Percentiles rank a stretch among this genome's conserved stretches.
Conservation (phyloP, 2,797 vertebrate species). For the Hydrocynus forskahlii region DNA sequence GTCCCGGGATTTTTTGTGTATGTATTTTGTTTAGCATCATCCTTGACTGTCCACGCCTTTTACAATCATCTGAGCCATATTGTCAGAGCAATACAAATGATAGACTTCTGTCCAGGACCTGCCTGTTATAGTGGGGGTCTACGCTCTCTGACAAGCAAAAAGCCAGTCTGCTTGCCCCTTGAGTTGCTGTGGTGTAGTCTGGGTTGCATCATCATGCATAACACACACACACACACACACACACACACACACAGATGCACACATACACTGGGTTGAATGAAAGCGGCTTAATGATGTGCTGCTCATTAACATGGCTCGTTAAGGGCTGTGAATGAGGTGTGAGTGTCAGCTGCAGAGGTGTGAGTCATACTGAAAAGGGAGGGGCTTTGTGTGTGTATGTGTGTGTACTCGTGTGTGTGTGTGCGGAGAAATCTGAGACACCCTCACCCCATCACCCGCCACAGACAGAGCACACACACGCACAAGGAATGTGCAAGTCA, state of each 20-base stretch:
- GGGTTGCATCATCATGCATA: conserved; percentile 53
- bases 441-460: conserved; percentile 34
- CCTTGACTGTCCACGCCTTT: conserved; percentile 8
- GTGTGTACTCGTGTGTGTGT: not conserved
- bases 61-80: conserved; percentile 22
- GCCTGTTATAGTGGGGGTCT: conserved; percentile 15
- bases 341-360: conserved; percentile 74
- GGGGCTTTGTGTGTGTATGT: conserved; percentile 46
- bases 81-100: conserved; percentile 28
- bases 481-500: conserved; percentile 43
- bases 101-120: conserved; percentile 11
- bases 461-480: conserved; percentile 24
- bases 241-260: conserved; percentile 62
- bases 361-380: conserved; percentile 71
- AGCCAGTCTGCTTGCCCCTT: conserved; percentile 20
- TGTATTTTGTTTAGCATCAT: not conserved
- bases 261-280: conserved; percentile 64
- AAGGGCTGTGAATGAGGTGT: conserved; percentile 81
- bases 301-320: conserved; percentile 82
- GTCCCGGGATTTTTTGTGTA: not conserved
- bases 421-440: conserved; percentile 53
- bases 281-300: conserved; percentile 67
- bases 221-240: conserved; percentile 66
- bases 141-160: conserved; percentile 20
- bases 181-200: conserved; percentile 53